Conservation (phyloP, 2,888 invertebrate species). For the Acleris cristana region DNA sequence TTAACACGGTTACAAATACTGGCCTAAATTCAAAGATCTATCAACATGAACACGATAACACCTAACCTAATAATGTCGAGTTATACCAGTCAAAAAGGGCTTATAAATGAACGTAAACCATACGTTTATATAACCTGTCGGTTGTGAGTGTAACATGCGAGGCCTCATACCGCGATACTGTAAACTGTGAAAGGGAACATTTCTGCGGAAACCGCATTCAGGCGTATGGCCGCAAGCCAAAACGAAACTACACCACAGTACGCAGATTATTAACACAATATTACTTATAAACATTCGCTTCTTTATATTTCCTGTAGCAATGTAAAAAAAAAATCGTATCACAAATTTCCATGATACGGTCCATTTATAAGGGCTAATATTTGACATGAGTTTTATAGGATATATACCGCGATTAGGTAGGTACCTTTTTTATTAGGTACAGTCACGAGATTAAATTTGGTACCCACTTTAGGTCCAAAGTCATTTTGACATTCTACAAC, state of each 20-base stretch:
- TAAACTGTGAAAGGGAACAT: constrained; percentile 44
- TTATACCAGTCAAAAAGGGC: too few relatives aligned
- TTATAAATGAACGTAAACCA: too few relatives aligned
- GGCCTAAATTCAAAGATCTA: constrained; percentile 24
- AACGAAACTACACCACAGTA: constrained; percentile 37
- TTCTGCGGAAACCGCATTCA: constrained; percentile 46
- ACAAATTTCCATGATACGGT: too few relatives aligned
- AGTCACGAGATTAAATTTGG: too few relatives aligned
- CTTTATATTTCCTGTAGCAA: neutral
- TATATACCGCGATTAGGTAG: too few relatives aligned
- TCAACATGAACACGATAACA: constrained; percentile 10
- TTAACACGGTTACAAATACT: constrained; percentile 13
- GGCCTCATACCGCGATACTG: constrained; percentile 40
- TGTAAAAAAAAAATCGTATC: too few relatives aligned
- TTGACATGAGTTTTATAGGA: too few relatives aligned
- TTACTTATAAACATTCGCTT: neutral
- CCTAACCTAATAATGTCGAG: too few relatives aligned
- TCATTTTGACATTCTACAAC: too few relatives aligned
- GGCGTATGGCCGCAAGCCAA: constrained; percentile 56
- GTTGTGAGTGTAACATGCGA: constrained; percentile 19
- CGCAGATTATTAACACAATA: constrained; percentile 9
- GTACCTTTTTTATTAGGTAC: too few relatives aligned
- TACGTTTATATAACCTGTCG: constrained; percentile 6
- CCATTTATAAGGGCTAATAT: too few relatives aligned
- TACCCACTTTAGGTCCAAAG: too few relatives aligned